These are phyloP conservation scores for Anguilla japonica DNA, from an alignment of 2,113 vertebrate species.

Conservation along the genomic window DNA sequence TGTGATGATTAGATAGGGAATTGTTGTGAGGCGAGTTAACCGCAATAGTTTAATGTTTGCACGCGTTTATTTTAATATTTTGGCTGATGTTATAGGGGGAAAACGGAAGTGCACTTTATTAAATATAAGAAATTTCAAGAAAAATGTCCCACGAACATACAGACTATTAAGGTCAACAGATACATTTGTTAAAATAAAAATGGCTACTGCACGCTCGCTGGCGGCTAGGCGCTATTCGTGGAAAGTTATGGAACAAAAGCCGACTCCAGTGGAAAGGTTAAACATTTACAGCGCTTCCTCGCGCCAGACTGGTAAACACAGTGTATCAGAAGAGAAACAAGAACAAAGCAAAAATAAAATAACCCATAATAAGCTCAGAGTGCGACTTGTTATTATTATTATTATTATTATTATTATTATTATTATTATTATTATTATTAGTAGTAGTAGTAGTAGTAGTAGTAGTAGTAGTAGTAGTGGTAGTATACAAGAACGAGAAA, in stretches of 20 bases:
- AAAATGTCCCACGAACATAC: neutral
- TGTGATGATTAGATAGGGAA: too few relatives aligned
- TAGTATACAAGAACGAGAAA: neutral
- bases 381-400: neutral
- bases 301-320: slow-evolving; percentile 4
- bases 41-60: too few relatives aligned
- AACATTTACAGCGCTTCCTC: slow-evolving; percentile 28
- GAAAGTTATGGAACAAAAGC: slow-evolving; percentile 11
- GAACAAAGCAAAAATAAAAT: neutral
- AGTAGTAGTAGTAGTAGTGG: neutral
- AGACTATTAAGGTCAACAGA: neutral
- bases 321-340: neutral
- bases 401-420: slow-evolving; percentile 52
- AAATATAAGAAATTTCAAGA: neutral
- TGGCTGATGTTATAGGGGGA: too few relatives aligned
- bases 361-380: neutral
- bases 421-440: slow-evolving; percentile 44
- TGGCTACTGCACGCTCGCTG: neutral
- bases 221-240: neutral
- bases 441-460: neutral
- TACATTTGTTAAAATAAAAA: neutral
- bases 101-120: too few relatives aligned
- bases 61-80: too few relatives aligned
- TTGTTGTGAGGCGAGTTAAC: too few relatives aligned
- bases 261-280: slow-evolving; percentile 16